Base-by-base conservation (phyloP, 2,113 vertebrate genomes). In the Gymnobelideus leadbeateri region DNA sequence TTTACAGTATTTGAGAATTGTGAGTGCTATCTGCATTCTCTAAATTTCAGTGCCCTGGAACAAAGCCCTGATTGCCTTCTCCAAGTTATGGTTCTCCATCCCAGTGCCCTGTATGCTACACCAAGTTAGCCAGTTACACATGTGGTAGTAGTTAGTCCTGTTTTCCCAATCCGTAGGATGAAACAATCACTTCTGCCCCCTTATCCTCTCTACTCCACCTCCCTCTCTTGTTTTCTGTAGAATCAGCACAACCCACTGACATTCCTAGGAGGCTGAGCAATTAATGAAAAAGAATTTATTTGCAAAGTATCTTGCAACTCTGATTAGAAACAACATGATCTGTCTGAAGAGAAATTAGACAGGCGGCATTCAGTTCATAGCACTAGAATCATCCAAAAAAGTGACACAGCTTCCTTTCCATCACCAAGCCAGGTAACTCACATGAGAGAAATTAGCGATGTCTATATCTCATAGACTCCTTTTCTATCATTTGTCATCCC, bases 281-380 rank as follows among this genome's bases (percentile, higher is more conserved):
- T 96, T 97, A 96, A 98, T 92, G 93, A 97, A 57, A 93, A 96
- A 96, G 94, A 55, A 93, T 84, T 97, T 97, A 96, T 96, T 97
- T 43, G 68, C n/a, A 97, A 96, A 95, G 91, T 93, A 95, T 93
- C 92, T 94, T 93, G 96, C 77, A 96, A 92, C 89, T 96, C 91
- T 96, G 91, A 96, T 95, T 96, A 94, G 95, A 98, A 92, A 98
- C 95, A 97, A 97, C 96, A 97, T 97, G 96, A 96, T 93, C 96
- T 96, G 91, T 93, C 94, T 95, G 97, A 97, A 97, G 96, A 96
- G 95, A 95, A 97, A 96, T 97, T 90, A 94, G 94, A 55, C 93
- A 96, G 93, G 51, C 57, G 91, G 91, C 91, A 94, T 93, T 91
- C 0, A 6, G 95, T 93, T 96, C 97, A 97, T 91, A 55, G 96